Conservation (phyloP, 2,797 vertebrate genomes). For the Chaetophractus vellerosus region DNA sequence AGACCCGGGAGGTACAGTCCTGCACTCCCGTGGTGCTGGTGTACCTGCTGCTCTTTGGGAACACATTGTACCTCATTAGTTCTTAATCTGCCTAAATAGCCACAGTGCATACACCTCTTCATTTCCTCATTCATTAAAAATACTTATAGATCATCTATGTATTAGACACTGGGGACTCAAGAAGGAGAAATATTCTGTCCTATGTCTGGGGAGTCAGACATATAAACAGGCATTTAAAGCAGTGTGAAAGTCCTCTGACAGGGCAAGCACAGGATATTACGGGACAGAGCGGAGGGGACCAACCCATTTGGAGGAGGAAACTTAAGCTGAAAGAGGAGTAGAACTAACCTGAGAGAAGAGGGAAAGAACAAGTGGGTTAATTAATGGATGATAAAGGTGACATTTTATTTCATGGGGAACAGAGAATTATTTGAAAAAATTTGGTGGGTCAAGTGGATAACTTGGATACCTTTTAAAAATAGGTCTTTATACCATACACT, state of each 20-base stretch:
- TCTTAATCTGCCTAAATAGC: not conserved
- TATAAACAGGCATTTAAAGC: not conserved
- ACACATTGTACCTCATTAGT: not conserved
- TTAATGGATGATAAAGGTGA: not conserved
- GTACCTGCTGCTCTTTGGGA: not conserved
- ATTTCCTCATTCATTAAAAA: not conserved
- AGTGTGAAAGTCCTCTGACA: not conserved
- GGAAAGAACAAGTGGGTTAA: not conserved
- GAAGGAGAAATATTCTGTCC: not conserved
- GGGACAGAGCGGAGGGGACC: not conserved
- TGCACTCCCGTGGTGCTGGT: not conserved
- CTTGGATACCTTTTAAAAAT: not conserved
- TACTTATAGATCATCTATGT: not conserved
- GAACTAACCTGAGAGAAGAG: not conserved
- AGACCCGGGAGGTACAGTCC: too few species aligned
- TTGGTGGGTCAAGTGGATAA: not conserved
- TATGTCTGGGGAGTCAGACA: not conserved
- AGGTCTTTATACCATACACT: not conserved
- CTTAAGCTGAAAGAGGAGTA: not conserved
- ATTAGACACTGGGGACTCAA: not conserved
- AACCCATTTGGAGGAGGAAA: rapidly evolving
- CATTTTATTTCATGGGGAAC: not conserved
- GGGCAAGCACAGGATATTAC: not conserved
- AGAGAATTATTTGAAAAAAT: constrained; percentile 29
- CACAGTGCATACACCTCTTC: not conserved